phyloP scores from a whole-genome alignment of 2,888 invertebrate species.

The Dasypogon diadema region DNA sequence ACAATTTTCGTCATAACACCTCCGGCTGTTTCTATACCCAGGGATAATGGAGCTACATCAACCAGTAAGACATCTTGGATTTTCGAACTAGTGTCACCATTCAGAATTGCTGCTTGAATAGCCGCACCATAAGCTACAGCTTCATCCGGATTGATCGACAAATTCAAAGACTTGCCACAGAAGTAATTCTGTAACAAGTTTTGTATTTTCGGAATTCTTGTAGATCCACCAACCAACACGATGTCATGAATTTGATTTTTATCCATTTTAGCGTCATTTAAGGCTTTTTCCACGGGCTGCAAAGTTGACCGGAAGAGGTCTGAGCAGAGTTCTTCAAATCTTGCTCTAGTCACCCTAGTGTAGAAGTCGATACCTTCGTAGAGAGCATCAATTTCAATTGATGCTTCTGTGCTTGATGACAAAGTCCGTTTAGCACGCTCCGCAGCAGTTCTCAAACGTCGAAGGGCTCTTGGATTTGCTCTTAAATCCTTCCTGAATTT shows the following conservation, averaged over 20 bases:
- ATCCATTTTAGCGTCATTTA: conserved; percentile 83
- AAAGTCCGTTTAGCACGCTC: conserved; percentile 83
- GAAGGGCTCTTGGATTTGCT: conserved; percentile 75
- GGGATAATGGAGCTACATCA: conserved; percentile 77
- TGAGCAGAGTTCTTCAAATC: conserved; percentile 81
- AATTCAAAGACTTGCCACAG: conserved; percentile 78
- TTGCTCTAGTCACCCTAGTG: conserved; percentile 79
- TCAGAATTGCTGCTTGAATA: conserved; percentile 79
- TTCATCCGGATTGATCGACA: conserved; percentile 84
- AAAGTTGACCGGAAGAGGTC: conserved; percentile 80
- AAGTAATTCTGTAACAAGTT: conserved; percentile 81
- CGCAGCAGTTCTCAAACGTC: conserved; percentile 80
- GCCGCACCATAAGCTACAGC: conserved; percentile 85
- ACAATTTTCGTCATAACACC: conserved; percentile 84
- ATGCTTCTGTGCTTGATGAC: conserved; percentile 81
- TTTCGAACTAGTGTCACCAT: conserved; percentile 76
- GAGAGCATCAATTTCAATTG: conserved; percentile 81
- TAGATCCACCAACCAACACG: conserved; percentile 87
- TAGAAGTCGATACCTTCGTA: conserved; percentile 81
- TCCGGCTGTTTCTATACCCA: conserved; percentile 84
- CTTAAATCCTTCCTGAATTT: conserved; percentile 79
- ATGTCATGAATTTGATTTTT: conserved; percentile 82
- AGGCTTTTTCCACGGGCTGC: conserved; percentile 82
- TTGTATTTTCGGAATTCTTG: conserved; percentile 84
- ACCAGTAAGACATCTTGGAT: conserved; percentile 81